Percentiles rank a stretch among this genome's conserved stretches.
phyloP scores from a whole-genome alignment of 1,140 invertebrate genomes.

The Eueides isabella region DNA sequence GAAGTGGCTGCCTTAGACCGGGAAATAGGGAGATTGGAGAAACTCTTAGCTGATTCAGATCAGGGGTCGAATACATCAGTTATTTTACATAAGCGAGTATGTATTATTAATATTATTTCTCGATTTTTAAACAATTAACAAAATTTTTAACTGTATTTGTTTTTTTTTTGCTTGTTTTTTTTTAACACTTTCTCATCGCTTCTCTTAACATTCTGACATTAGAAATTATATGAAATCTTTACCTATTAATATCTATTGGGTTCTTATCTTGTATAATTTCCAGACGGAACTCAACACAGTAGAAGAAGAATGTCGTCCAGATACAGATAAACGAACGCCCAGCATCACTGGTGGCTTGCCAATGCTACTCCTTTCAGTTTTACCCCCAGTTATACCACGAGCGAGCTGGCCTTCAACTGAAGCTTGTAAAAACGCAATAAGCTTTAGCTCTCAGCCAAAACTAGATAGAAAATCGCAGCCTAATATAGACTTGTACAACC shows the following conservation, averaged over 20 bases:
- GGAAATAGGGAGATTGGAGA: constrained; percentile 90
- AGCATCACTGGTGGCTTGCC: constrained; percentile 87
- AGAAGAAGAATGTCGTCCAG: constrained; percentile 66
- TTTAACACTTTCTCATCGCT: too few relatives aligned
- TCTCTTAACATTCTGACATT: too few relatives aligned
- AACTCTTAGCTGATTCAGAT: constrained; percentile 80
- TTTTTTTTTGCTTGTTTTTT: too few relatives aligned
- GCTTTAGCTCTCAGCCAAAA: constrained; percentile 87
- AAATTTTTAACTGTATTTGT: too few relatives aligned
- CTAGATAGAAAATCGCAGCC: constrained; percentile 82
- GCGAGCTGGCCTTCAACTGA: constrained; percentile 89
- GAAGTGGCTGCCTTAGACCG: constrained; percentile 91
- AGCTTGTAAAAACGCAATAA: constrained; percentile 82
- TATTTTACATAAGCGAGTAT: constrained; percentile 34
- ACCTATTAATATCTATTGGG: too few relatives aligned
- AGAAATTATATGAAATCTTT: neutral
- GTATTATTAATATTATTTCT: neutral
- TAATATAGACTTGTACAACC: constrained; percentile 82
- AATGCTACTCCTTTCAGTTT: constrained; percentile 86
- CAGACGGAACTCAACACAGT: constrained; percentile 80
- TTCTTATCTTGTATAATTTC: constrained; percentile 17
- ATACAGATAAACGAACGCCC: constrained; percentile 81
- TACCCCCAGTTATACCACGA: constrained; percentile 88
- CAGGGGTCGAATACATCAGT: constrained; percentile 22
- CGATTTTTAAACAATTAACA: too few relatives aligned